A percentile compares a stretch with the other conserved stretches of the same genome.
Conservation (phyloP, 2,113 vertebrate genomes). For the Chaetorhynchus papuensis region DNA sequence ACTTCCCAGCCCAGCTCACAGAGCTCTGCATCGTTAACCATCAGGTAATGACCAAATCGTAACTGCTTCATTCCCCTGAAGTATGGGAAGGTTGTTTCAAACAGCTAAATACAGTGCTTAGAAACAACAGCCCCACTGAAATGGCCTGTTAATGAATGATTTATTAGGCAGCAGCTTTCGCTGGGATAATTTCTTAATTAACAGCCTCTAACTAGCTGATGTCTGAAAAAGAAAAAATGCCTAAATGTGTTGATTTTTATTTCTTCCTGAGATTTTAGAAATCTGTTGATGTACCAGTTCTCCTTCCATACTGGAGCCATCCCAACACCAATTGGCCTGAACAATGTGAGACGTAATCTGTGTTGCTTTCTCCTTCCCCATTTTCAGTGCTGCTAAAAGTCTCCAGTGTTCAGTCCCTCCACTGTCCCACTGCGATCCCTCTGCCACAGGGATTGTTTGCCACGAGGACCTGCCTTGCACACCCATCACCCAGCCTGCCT, state of each 20-base stretch:
- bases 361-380: background rate
- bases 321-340: background rate
- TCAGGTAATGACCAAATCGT: slow-evolving; percentile 15
- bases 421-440: fast-evolving
- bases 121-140: slow-evolving; percentile 33
- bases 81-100: background rate
- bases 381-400: background rate
- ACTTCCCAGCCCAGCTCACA: background rate
- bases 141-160: slow-evolving; percentile 71
- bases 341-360: background rate
- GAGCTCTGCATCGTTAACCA: slow-evolving; percentile 38
- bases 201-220: slow-evolving; percentile 56
- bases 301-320: background rate
- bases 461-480: background rate
- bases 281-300: background rate
- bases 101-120: background rate
- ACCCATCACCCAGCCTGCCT: background rate
- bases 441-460: background rate
- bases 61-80: background rate
- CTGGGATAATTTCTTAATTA: slow-evolving; percentile 71
- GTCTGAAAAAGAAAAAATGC: background rate
- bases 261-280: background rate
- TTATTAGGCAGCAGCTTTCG: slow-evolving; percentile 58
- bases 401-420: background rate
- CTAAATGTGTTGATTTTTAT: background rate